Conservation (phyloP, 2,113 vertebrate genomes). For the Melospiza georgiana region DNA sequence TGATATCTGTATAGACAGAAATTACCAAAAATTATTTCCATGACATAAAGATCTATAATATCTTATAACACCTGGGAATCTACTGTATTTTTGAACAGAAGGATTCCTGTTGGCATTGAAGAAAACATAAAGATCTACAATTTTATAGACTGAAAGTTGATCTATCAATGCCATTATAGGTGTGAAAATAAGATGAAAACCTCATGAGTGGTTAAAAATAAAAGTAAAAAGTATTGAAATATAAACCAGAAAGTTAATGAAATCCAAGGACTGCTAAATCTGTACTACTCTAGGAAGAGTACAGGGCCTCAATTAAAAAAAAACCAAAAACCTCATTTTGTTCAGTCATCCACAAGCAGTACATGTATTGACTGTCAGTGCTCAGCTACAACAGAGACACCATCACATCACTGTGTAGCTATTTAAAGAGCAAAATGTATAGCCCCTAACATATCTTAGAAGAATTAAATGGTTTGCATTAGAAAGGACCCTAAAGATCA, state of each 20-base stretch:
- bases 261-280: background rate
- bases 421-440: constrained; percentile 18
- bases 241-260: background rate
- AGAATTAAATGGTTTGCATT: background rate
- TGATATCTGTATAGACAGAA: background rate
- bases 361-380: background rate
- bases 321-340: background rate
- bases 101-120: background rate
- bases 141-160: background rate
- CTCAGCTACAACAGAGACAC: background rate
- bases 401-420: background rate
- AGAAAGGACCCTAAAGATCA: background rate
- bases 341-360: background rate
- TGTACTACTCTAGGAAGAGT: background rate
- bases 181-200: background rate
- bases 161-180: background rate
- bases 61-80: background rate
- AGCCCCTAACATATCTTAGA: background rate
- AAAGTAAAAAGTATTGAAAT: background rate
- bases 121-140: background rate
- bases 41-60: background rate
- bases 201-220: background rate
- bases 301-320: background rate
- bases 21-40: background rate
- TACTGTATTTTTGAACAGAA: background rate